A percentile compares a stretch with the other conserved stretches of the same genome.
Conservation (phyloP, 2,113 vertebrate genomes). For the Uria aalge region DNA sequence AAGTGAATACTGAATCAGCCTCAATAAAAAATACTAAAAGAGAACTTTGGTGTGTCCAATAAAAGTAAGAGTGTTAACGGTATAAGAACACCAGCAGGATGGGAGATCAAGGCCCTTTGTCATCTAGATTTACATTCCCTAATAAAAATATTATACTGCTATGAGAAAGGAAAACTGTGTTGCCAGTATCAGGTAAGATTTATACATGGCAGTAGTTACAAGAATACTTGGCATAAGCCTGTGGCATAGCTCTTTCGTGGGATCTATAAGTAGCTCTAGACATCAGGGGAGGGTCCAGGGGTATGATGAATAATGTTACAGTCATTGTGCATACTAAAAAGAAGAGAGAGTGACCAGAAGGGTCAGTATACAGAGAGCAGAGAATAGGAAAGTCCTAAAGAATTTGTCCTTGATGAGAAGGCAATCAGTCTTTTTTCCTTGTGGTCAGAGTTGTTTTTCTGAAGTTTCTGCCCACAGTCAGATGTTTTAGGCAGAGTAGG, state of each 20-base stretch:
- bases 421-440: neutral
- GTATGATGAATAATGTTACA: neutral
- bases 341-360: neutral
- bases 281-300: neutral
- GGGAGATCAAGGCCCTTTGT: neutral
- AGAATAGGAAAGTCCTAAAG: neutral
- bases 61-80: neutral
- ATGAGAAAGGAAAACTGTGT: neutral
- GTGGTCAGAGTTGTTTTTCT: neutral
- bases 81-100: neutral
- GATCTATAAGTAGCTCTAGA: neutral
- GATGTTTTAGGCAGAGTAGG: neutral
- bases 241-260: neutral
- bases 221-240: neutral
- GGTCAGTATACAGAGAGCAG: neutral
- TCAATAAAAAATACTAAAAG: neutral
- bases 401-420: neutral
- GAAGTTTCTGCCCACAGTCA: neutral
- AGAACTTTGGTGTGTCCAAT: neutral
- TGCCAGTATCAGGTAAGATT: neutral
- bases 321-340: neutral
- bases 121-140: neutral
- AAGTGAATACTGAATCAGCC: neutral
- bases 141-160: slow-evolving; percentile 27
- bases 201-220: neutral